Evolutionary conservation across 2,797 vertebrate genomes (phyloP).

Genomic region (Borostomias antarcticus): DNA sequence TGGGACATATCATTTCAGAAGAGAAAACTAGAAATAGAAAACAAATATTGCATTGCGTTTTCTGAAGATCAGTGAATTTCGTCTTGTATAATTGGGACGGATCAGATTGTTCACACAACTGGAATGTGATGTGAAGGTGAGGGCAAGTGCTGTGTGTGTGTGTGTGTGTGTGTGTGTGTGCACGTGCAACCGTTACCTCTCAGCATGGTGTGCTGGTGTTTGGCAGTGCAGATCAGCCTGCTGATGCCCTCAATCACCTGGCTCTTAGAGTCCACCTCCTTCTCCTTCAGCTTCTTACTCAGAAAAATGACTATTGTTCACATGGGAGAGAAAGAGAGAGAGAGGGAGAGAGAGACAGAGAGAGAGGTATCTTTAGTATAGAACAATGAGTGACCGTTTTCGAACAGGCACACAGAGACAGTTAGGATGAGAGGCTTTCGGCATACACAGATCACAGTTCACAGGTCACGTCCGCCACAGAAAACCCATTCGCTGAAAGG

Average conservation of each 20-base stretch:
- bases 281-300: constrained; percentile 84
- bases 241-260: constrained; percentile 85
- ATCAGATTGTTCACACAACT: no score
- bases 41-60: no score
- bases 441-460: no score
- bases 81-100: background rate
- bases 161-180: background rate
- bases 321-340: background rate
- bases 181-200: constrained; percentile 38
- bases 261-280: constrained; percentile 84
- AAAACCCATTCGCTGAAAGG: no score
- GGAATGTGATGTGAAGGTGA: background rate
- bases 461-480: no score
- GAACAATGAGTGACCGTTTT: no score
- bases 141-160: background rate
- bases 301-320: constrained; percentile 78
- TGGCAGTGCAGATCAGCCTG: constrained; percentile 83
- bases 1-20: no score
- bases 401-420: no score
- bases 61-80: no score
- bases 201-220: constrained; percentile 83
- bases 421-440: no score
- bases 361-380: background rate
- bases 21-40: no score
- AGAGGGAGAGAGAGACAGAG: constrained; percentile 1